These are phyloP conservation scores for Scaptomyza hsui DNA, from an alignment of 1,140 invertebrate species.

Conservation along the genomic window DNA sequence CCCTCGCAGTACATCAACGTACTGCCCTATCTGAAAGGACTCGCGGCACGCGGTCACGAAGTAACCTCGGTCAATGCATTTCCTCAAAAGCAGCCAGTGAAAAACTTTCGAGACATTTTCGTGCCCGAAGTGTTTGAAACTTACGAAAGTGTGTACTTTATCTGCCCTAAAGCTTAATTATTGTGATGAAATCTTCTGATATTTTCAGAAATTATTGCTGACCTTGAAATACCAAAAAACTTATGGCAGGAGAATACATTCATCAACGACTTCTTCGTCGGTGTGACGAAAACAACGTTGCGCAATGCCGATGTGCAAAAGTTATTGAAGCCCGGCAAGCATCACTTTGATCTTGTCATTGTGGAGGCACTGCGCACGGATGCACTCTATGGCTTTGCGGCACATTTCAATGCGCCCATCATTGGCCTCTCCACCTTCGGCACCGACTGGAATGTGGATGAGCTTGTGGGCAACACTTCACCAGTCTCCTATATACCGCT, in stretches of 20 bases:
- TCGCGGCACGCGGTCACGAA: constrained; percentile 88
- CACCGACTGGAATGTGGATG: constrained; percentile 64
- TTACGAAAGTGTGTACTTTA: constrained; percentile 59
- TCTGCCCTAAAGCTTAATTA: too few species aligned
- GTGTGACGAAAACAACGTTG: constrained; percentile 35
- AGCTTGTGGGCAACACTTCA: constrained; percentile 80
- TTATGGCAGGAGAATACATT: constrained; percentile 60
- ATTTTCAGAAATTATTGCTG: too few species aligned
- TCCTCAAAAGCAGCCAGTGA: constrained; percentile 82
- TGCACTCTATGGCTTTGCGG: constrained; percentile 64
- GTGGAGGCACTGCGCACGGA: constrained; percentile 61
- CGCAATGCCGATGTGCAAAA: constrained; percentile 57
- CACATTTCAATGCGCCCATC: constrained; percentile 75
- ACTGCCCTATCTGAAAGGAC: constrained; percentile 86
- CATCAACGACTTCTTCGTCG: constrained; percentile 53
- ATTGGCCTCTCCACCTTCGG: constrained; percentile 79
- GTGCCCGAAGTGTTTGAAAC: constrained; percentile 48
- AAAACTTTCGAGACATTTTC: constrained; percentile 69
- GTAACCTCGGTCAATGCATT: constrained; percentile 89
- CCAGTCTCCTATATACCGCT: constrained; percentile 80
- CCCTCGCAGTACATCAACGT: constrained; percentile 78
- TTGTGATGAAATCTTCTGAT: too few species aligned
- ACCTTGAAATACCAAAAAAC: neutral
- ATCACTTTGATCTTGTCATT: constrained; percentile 67
- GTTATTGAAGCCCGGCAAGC: constrained; percentile 41